A percentile compares a stretch with the other conserved stretches of the same genome.
Evolutionary conservation across 2,888 invertebrate species (phyloP).

Genomic region (Parelbella ahira): DNA sequence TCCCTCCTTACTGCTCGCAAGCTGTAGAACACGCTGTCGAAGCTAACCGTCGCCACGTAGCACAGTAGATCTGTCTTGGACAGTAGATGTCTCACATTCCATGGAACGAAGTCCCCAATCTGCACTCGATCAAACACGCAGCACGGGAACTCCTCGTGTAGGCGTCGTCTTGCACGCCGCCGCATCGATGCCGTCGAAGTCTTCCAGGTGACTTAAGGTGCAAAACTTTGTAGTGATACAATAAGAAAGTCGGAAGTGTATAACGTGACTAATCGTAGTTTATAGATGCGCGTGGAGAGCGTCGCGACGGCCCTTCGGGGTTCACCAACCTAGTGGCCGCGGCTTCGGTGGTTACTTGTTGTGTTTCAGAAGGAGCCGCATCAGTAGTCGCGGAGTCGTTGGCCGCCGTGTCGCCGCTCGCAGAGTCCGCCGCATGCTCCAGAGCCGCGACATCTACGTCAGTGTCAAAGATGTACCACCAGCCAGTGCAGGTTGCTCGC

Average conservation of each 20-base stretch:
- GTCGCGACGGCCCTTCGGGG: slow-evolving; percentile 65
- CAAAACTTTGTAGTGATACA: slow-evolving; percentile 77
- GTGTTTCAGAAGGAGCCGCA: slow-evolving; percentile 50
- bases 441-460: slow-evolving; percentile 70
- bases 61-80: slow-evolving; percentile 11
- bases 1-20: background rate
- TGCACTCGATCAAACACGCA: background rate
- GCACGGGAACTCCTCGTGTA: background rate
- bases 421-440: slow-evolving; percentile 49
- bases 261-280: slow-evolving; percentile 57
- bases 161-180: slow-evolving; percentile 16
- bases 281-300: slow-evolving; percentile 63
- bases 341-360: slow-evolving; percentile 65
- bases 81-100: slow-evolving; percentile 1
- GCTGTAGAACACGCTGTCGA: too few species aligned
- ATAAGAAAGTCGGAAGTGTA: slow-evolving; percentile 40
- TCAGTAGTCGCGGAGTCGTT: slow-evolving; percentile 46
- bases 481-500: slow-evolving; percentile 68
- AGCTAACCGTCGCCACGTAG: too few species aligned
- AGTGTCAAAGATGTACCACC: slow-evolving; percentile 53
- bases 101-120: background rate
- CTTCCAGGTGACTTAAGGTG: slow-evolving; percentile 41
- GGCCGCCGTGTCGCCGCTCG: slow-evolving; percentile 48
- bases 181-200: background rate
- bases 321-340: slow-evolving; percentile 77